These are phyloP conservation scores for Tinea semifulvella DNA, from an alignment of 2,888 invertebrate species.

Conservation along the genomic window DNA sequence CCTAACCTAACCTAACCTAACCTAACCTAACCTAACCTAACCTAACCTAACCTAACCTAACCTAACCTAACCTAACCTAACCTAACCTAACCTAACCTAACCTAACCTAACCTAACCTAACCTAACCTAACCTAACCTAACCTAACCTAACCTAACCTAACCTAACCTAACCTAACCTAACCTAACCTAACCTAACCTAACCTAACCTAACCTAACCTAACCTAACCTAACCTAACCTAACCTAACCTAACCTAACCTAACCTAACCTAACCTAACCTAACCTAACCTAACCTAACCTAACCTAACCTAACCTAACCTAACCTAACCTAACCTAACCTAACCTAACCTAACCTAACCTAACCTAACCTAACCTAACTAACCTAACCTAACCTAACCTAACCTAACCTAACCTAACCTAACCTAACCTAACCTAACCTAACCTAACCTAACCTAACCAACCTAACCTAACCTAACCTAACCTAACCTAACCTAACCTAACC, in stretches of 20 bases:
- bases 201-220: conserved; percentile 15
- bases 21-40: conserved; percentile 15
- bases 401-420: conserved; percentile 2
- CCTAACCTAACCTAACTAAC: conserved; percentile 15
- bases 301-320: conserved; percentile 1
- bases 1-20: conserved; percentile 16
- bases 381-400: conserved; percentile 15
- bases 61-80: conserved; percentile 14
- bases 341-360: conserved; percentile 11
- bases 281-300: conserved; percentile 12
- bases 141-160: conserved; percentile 17
- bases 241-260: conserved; percentile 11
- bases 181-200: conserved; percentile 16
- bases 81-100: conserved; percentile 14
- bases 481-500: too few relatives aligned
- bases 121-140: conserved; percentile 14
- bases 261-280: conserved; percentile 9
- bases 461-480: too few relatives aligned
- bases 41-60: conserved; percentile 14
- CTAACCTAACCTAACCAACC: conserved; percentile 14
- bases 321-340: conserved; percentile 14
- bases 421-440: conserved; percentile 12
- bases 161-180: conserved; percentile 17
- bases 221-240: conserved; percentile 15
- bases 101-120: conserved; percentile 14